Conservation (phyloP, 2,797 vertebrate genomes). For the Mus caroli region DNA sequence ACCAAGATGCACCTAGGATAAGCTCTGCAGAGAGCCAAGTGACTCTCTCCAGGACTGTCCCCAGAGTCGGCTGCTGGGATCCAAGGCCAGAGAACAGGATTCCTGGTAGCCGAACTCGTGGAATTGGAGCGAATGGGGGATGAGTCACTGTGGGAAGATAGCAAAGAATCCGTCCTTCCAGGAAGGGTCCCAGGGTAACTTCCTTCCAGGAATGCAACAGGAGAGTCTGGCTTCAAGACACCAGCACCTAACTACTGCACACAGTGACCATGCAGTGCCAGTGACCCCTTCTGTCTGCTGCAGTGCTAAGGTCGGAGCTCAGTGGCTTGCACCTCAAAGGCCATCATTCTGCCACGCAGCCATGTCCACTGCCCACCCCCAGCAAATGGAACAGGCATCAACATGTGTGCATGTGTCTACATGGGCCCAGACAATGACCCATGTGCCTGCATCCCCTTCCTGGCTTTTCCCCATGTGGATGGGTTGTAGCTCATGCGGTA, state of each 20-base stretch:
- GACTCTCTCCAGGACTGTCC: background rate
- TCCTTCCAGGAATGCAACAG: background rate
- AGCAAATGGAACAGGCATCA: background rate
- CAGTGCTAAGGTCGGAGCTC: background rate
- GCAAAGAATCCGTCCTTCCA: background rate
- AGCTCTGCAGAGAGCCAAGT: background rate
- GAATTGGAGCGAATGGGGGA: accelerated
- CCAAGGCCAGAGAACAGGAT: background rate
- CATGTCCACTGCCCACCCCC: background rate
- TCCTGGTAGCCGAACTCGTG: background rate
- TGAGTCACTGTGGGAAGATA: accelerated
- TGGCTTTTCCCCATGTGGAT: background rate
- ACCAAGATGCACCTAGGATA: background rate
- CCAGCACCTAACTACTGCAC: background rate
- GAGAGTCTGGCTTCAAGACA: background rate
- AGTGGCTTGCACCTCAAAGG: background rate
- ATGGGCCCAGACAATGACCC: background rate
- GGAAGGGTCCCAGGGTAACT: background rate
- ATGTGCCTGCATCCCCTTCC: background rate
- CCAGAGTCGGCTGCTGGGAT: background rate
- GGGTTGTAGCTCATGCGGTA: too few species aligned
- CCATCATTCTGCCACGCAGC: background rate
- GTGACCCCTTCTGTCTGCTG: background rate
- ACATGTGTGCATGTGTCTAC: background rate
- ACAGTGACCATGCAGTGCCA: background rate